Evolutionary conservation across 2,113 vertebrate species (phyloP).

Genomic region (Osmerus mordax): DNA sequence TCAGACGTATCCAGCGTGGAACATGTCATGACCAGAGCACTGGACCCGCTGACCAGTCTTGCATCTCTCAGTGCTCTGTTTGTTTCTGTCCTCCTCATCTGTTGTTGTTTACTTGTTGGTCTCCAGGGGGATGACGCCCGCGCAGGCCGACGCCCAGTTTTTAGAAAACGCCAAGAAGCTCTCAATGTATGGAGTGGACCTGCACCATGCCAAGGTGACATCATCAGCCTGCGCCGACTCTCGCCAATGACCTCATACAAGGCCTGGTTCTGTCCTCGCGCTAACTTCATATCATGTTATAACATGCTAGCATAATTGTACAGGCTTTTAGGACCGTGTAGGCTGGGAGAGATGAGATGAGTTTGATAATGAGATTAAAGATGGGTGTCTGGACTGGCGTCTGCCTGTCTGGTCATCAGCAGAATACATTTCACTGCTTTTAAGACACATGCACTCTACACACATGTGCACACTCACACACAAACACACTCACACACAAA

Average conservation of each 20-base stretch:
- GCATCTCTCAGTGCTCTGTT: background rate
- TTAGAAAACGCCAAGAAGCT: constrained; percentile 97
- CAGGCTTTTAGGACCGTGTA: too few species aligned
- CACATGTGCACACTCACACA: background rate
- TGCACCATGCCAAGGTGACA: constrained; percentile 96
- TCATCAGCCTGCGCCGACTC: too few species aligned
- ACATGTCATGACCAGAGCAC: too few species aligned
- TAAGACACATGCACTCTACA: background rate
- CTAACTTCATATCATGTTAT: too few species aligned
- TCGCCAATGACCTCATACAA: too few species aligned
- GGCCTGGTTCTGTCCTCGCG: too few species aligned
- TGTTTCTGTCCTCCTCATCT: background rate
- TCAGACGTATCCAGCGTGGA: background rate
- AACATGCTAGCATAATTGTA: too few species aligned
- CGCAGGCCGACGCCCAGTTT: constrained; percentile 92
- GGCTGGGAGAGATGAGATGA: too few species aligned
- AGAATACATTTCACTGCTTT: background rate
- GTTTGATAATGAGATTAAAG: too few species aligned
- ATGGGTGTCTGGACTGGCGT: background rate
- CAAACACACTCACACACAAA: background rate
- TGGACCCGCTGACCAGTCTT: too few species aligned
- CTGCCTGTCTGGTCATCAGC: constrained; percentile 4
- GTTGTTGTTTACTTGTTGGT: background rate
- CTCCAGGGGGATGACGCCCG: constrained; percentile 91
- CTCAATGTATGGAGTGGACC: constrained; percentile 97